Conservation (phyloP, 2,113 vertebrate genomes). For the Pyxicephalus adspersus region DNA sequence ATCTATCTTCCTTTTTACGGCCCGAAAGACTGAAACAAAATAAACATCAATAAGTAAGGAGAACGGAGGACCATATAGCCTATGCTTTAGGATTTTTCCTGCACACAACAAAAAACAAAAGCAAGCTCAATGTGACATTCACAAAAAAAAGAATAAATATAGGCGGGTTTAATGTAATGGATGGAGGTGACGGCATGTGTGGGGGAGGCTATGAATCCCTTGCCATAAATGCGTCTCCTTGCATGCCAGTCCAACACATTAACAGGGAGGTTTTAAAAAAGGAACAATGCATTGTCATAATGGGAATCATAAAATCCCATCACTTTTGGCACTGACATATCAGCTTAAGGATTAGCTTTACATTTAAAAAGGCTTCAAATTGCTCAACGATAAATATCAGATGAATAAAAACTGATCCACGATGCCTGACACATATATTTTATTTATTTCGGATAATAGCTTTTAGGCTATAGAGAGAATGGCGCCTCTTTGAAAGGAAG, state of each 20-base stretch:
- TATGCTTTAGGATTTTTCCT: constrained; percentile 9
- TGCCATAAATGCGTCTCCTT: constrained; percentile 71
- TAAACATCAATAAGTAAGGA: constrained; percentile 30
- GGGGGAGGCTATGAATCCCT: constrained; percentile 49
- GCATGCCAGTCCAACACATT: constrained; percentile 79
- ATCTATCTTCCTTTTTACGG: neutral
- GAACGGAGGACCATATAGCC: constrained; percentile 4
- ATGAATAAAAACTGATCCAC: constrained; percentile 62
- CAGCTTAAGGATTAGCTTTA: constrained; percentile 83
- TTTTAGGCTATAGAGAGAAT: constrained; percentile 7
- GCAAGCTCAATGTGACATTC: constrained; percentile 70
- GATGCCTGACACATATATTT: constrained; percentile 31
- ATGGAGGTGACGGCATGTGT: neutral
- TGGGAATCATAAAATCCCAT: constrained; percentile 80
- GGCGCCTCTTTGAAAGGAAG: neutral
- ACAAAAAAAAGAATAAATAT: constrained; percentile 60
- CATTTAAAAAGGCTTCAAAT: constrained; percentile 79
- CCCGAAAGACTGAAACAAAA: constrained; percentile 9
- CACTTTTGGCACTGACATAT: constrained; percentile 78
- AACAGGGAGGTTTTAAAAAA: constrained; percentile 70
- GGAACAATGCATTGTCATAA: constrained; percentile 82
- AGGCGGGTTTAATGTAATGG: neutral
- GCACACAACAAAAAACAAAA: constrained; percentile 66
- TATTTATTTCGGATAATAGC: constrained; percentile 33
- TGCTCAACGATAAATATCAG: constrained; percentile 71